These are phyloP conservation scores for Pentalonia nigronervosa DNA, from an alignment of 1,140 invertebrate species.

Conservation along the genomic window DNA sequence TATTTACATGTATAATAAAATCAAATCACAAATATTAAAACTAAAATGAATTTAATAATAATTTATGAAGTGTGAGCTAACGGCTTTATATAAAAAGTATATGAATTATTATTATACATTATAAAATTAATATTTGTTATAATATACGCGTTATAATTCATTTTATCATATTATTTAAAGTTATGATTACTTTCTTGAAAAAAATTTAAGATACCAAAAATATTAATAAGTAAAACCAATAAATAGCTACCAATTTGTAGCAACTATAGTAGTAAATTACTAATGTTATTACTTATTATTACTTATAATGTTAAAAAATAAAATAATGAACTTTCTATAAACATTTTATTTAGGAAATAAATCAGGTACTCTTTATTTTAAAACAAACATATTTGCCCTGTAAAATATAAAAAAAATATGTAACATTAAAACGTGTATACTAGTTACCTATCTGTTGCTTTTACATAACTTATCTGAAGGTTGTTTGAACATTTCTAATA, in stretches of 20 bases:
- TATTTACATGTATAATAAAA: background rate
- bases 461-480: constrained; percentile 3
- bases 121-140: no score
- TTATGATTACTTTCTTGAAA: no score
- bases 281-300: no score
- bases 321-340: background rate
- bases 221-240: no score
- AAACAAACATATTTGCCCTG: background rate
- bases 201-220: no score
- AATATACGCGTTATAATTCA: no score
- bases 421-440: background rate
- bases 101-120: no score
- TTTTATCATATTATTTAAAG: no score
- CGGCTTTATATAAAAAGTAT: no score
- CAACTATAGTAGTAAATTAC: no score
- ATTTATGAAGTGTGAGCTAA: background rate
- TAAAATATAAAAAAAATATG: background rate
- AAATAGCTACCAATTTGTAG: no score
- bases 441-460: constrained; percentile 1
- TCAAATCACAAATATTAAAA: background rate
- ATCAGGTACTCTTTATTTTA: background rate
- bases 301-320: background rate
- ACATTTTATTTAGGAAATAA: background rate
- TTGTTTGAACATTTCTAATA: background rate
- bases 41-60: background rate